These are phyloP conservation scores for Apostichopus californicus DNA, from an alignment of 35 echinoderm and acorn worm genomes.

Conservation along the genomic window DNA sequence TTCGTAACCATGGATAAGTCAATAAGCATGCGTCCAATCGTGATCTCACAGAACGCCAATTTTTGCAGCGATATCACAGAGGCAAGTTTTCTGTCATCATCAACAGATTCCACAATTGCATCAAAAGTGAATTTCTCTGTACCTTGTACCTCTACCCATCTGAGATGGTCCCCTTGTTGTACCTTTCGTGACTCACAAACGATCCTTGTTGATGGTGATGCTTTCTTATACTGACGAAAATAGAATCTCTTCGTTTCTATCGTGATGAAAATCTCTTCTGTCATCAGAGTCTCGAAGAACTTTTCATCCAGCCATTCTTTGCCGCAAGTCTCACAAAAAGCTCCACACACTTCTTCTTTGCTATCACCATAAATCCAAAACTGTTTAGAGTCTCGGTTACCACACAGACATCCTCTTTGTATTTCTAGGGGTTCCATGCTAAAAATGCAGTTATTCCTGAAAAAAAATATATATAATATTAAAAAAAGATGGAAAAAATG, in stretches of 20 bases:
- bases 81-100: neutral
- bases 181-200: neutral
- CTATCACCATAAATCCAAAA: slow-evolving; percentile 28
- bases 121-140: neutral
- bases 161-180: neutral
- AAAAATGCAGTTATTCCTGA: neutral
- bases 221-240: neutral
- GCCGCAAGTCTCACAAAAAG: slow-evolving; percentile 47
- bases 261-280: neutral
- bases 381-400: slow-evolving; percentile 10
- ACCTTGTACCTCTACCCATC: neutral
- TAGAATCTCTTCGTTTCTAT: neutral
- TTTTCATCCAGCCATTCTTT: slow-evolving; percentile 51
- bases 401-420: slow-evolving; percentile 11
- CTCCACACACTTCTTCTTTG: neutral
- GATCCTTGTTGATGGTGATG: neutral
- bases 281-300: neutral
- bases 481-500: neutral
- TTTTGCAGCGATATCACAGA: slow-evolving; percentile 37
- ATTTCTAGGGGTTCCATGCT: neutral
- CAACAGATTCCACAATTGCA: slow-evolving; percentile 29
- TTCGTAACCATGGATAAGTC: neutral
- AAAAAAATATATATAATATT: neutral
- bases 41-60: slow-evolving; percentile 24
- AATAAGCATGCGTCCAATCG: slow-evolving; percentile 42